These are phyloP conservation scores for Cuculus canorus DNA, from an alignment of 2,797 vertebrate species.

Conservation along the genomic window DNA sequence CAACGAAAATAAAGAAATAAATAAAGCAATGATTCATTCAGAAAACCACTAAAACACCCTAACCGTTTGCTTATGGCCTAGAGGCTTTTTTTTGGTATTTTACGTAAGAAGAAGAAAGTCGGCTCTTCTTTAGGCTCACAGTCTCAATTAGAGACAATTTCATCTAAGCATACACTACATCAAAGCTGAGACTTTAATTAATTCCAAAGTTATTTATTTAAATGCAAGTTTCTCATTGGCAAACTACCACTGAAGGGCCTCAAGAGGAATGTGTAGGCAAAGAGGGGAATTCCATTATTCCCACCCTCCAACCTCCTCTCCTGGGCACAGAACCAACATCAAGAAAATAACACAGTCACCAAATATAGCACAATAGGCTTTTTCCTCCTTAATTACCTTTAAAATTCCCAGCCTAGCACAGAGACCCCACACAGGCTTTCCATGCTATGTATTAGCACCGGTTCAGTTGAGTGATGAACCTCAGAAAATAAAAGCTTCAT, in stretches of 20 bases:
- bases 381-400: conserved; percentile 18
- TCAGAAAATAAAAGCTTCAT: background rate
- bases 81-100: background rate
- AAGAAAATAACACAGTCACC: conserved; percentile 21
- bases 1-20: background rate
- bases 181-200: background rate
- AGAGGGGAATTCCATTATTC: conserved; percentile 25
- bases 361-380: conserved; percentile 2
- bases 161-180: background rate
- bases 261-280: background rate
- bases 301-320: background rate
- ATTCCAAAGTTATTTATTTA: conserved; percentile 3
- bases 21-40: background rate
- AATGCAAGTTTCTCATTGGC: background rate
- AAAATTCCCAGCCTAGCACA: background rate
- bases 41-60: background rate
- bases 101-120: background rate
- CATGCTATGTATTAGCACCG: background rate
- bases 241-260: background rate
- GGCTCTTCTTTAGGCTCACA: background rate
- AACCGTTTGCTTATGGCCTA: background rate
- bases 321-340: background rate
- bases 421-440: background rate
- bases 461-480: conserved; percentile 18
- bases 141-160: background rate